Evolutionary conservation across 2,888 invertebrate species (phyloP), one percentile per base, ranked within the genome.

Genomic region (Camponotus fellah): DNA sequence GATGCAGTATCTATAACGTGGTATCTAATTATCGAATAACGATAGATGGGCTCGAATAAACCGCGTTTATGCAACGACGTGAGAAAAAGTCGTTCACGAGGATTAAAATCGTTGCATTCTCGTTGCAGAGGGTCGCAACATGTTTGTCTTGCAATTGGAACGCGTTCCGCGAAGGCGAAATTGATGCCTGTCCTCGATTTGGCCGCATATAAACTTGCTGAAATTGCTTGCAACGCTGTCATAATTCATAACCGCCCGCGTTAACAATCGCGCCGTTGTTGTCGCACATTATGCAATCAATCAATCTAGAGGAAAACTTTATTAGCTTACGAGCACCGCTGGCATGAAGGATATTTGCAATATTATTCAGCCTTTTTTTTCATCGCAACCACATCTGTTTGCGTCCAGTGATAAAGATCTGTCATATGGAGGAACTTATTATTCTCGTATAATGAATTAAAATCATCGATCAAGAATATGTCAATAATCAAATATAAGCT

Each of bases 161-260:
- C 93, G 90, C 91, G 92, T 94, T 94, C 94, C 90, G 82, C 90
- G 94, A 94, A 93, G 85, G 87, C 88, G 89, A 91, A 93, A 94
- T 93, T 93, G 91, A 88, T 83, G 87, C 83, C 89, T 93, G 92
- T 88, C 93, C 94, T 92, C 92, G 91, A 94, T 94, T 91, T 85
- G 83, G 76, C 74, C 85, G 88, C 86, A 87, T 87, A 86, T 91
- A 88, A 89, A 87, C 89, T 90, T 86, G 86, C 85, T 91, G 88
- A 91, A 91, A 89, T 90, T 89, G 87, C 80, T 75, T 56, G 84
- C 75, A 74, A 80, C 72, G 83, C 82, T 85, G 83, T 81, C 85
- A 86, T 87, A 88, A 90, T 88, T 89, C 86, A 88, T 85, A 74
- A 71, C 66, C 58, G 60, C 60, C 62, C 60, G 49, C 37, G 49